Percentiles rank a stretch among this genome's conserved stretches.
Evolutionary conservation across 1,140 invertebrate species (phyloP).

Genomic region (Ceratosolen fusciceps): DNA sequence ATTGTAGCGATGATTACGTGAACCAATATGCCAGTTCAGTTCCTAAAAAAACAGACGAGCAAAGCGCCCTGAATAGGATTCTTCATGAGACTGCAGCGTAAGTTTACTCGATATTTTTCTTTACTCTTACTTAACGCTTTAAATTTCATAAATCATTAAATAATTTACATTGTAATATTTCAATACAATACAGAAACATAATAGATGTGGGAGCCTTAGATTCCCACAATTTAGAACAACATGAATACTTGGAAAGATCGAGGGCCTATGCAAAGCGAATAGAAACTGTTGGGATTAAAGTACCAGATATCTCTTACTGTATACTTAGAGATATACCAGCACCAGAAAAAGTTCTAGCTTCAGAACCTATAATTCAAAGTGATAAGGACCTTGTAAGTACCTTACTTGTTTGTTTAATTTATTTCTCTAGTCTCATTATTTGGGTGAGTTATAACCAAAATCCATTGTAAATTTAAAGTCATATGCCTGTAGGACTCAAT

Average conservation of each 20-base stretch:
- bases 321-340: conserved; percentile 75
- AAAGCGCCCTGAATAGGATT: conserved; percentile 88
- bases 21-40: conserved; percentile 76
- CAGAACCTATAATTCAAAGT: conserved; percentile 69
- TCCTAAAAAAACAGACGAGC: conserved; percentile 87
- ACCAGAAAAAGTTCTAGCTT: conserved; percentile 74
- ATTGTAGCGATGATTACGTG: conserved; percentile 77
- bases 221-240: conserved; percentile 83
- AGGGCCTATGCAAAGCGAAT: conserved; percentile 79
- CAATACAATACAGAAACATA: conserved; percentile 80
- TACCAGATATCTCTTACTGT: conserved; percentile 66
- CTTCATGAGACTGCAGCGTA: conserved; percentile 90
- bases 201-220: conserved; percentile 87
- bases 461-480: conserved; percentile 1
- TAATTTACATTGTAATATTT: conserved; percentile 25
- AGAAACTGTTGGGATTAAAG: conserved; percentile 69
- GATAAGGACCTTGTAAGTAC: conserved; percentile 75
- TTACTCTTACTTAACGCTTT: background rate
- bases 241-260: conserved; percentile 84
- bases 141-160: conserved; percentile 1
- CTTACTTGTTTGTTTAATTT: no score
- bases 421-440: no score
- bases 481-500: conserved; percentile 54
- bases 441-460: no score
- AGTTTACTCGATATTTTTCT: conserved; percentile 62